A percentile compares a stretch with the other conserved stretches of the same genome.
Conservation (phyloP, 1,140 invertebrate species). For the Pogonomyrmex barbatus region DNA sequence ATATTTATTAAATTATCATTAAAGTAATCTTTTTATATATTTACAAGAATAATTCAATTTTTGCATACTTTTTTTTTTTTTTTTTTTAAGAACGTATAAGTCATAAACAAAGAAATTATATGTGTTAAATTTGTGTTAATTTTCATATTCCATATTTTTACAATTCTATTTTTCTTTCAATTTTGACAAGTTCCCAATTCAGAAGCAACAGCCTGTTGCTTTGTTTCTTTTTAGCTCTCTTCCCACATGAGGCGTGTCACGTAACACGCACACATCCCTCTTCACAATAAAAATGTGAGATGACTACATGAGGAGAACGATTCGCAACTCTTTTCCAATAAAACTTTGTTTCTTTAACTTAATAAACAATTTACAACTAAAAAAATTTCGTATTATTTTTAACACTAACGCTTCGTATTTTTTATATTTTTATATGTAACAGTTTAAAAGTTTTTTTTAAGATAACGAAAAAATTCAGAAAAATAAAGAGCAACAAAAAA, state of each 20-base stretch:
- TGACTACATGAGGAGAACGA: constrained; percentile 49
- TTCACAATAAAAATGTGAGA: constrained; percentile 61
- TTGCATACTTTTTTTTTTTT: neutral
- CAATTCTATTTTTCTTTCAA: neutral
- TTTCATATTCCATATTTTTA: constrained; percentile 5
- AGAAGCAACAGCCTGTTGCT: constrained; percentile 75
- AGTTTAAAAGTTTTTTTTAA: neutral
- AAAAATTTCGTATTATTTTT: neutral
- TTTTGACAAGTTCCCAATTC: constrained; percentile 60
- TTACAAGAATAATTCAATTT: neutral
- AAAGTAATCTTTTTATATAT: neutral
- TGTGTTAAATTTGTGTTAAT: neutral
- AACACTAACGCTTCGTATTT: neutral
- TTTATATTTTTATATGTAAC: neutral
- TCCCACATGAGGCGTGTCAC: constrained; percentile 73
- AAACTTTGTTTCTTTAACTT: neutral
- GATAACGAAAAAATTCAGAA: neutral
- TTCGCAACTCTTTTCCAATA: neutral
- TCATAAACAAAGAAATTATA: constrained; percentile 6
- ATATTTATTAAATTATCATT: neutral
- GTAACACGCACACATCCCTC: constrained; percentile 52
- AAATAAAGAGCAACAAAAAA: constrained; percentile 6
- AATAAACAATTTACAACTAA: neutral
- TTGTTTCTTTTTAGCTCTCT: constrained; percentile 71
- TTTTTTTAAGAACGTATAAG: neutral